A percentile compares a stretch with the other conserved stretches of the same genome.
These are phyloP conservation scores for Prionchulus punctatus DNA, from an alignment of 2,888 invertebrate genomes.

Conservation along the genomic window DNA sequence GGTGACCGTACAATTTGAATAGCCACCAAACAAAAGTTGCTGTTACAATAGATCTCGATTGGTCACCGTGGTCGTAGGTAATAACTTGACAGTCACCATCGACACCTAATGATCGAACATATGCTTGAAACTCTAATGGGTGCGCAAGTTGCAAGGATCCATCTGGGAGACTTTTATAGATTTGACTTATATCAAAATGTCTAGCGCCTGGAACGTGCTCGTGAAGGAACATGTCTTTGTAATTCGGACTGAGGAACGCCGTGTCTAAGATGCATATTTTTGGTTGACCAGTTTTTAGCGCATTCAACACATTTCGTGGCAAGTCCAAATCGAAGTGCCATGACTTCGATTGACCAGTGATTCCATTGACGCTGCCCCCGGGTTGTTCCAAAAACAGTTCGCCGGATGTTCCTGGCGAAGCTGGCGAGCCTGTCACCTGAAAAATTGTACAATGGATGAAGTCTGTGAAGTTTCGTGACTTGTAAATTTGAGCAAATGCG, in stretches of 20 bases:
- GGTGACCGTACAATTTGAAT: constrained; percentile 8
- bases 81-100: constrained; percentile 4
- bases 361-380: no score
- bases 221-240: background rate
- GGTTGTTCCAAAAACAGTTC: no score
- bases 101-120: background rate
- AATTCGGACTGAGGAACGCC: background rate
- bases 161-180: background rate
- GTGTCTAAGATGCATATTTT: constrained; percentile 7
- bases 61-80: constrained; percentile 4
- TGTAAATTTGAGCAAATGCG: no score
- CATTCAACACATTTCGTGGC: background rate
- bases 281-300: background rate
- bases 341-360: no score
- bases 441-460: no score
- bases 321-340: background rate
- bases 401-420: no score
- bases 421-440: no score
- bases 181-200: background rate
- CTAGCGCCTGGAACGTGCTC: background rate
- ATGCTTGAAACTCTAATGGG: constrained; percentile 2
- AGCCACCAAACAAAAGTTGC: constrained; percentile 7
- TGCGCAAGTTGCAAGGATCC: background rate
- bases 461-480: no score
- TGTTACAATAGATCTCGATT: background rate